These are phyloP conservation scores for Drosophila antonietae DNA, from an alignment of 2,888 invertebrate species.

Conservation along the genomic window DNA sequence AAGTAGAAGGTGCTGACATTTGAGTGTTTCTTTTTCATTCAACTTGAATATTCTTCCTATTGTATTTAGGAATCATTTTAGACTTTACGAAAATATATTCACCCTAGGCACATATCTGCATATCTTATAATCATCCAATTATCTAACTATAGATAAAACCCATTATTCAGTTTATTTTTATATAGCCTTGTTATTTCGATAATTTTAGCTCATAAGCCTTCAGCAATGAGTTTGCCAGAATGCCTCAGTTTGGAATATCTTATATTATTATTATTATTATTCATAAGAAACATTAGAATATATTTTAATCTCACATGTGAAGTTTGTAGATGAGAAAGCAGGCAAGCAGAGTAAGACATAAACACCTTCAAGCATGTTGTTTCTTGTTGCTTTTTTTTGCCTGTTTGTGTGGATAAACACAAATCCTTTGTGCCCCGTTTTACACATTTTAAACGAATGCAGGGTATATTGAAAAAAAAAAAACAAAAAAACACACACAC, in stretches of 20 bases:
- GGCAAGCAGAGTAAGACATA: not conserved
- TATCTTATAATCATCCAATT: not conserved
- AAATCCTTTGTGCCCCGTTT: not conserved
- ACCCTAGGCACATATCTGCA: not conserved
- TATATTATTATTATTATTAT: not conserved
- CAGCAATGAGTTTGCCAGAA: too few relatives aligned
- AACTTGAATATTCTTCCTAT: too few relatives aligned
- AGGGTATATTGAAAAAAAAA: slow-evolving; percentile 5
- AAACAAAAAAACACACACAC: not conserved
- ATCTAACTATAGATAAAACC: not conserved
- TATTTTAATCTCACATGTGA: not conserved
- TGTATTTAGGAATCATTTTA: too few relatives aligned
- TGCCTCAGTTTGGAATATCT: not conserved
- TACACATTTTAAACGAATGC: not conserved
- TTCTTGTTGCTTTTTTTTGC: not conserved
- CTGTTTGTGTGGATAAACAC: not conserved
- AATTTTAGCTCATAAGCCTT: too few relatives aligned
- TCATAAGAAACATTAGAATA: too few relatives aligned
- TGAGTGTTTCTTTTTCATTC: not conserved
- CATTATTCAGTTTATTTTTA: too few relatives aligned
- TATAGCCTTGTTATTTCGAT: not conserved
- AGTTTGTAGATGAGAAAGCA: not conserved
- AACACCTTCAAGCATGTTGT: not conserved
- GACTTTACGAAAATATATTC: too few relatives aligned
- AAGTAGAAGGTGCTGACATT: not conserved